Evolutionary conservation across 2,888 invertebrate species (phyloP).

Genomic region (Cyclophora albipunctata): DNA sequence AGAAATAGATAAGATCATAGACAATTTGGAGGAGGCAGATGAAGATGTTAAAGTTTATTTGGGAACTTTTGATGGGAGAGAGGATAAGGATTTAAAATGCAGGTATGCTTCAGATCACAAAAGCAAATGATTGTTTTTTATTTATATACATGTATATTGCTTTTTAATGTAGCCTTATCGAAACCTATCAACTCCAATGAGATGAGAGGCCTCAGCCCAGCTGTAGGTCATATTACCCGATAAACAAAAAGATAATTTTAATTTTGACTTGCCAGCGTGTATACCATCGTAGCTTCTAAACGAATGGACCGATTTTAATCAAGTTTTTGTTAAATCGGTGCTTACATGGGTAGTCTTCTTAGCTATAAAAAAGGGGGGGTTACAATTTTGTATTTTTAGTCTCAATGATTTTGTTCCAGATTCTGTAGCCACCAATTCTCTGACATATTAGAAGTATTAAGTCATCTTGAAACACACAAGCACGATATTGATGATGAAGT

Average conservation of each 20-base stretch:
- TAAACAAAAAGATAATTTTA: background rate
- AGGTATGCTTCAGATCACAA: slow-evolving; percentile 30
- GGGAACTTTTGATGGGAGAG: slow-evolving; percentile 47
- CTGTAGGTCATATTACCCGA: no score
- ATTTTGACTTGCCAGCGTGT: background rate
- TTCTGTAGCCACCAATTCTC: slow-evolving; percentile 49
- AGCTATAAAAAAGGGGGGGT: no score
- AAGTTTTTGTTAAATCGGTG: no score
- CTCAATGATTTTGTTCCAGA: slow-evolving; percentile 23
- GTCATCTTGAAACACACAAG: slow-evolving; percentile 55
- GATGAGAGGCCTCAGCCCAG: no score
- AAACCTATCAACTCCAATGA: no score
- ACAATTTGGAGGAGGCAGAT: slow-evolving; percentile 63
- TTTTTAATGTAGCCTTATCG: background rate
- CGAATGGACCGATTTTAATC: no score
- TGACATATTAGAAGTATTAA: slow-evolving; percentile 36
- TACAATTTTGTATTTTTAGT: no score
- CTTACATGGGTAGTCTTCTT: no score
- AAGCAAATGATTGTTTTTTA: background rate
- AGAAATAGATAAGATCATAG: slow-evolving; percentile 53
- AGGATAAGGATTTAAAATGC: slow-evolving; percentile 50
- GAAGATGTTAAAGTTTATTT: slow-evolving; percentile 62
- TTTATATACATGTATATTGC: no score
- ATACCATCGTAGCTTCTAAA: background rate
- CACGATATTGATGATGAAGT: slow-evolving; percentile 52